Base-by-base conservation (phyloP, 2,888 invertebrate species). In the Pedicia rivosa region DNA sequence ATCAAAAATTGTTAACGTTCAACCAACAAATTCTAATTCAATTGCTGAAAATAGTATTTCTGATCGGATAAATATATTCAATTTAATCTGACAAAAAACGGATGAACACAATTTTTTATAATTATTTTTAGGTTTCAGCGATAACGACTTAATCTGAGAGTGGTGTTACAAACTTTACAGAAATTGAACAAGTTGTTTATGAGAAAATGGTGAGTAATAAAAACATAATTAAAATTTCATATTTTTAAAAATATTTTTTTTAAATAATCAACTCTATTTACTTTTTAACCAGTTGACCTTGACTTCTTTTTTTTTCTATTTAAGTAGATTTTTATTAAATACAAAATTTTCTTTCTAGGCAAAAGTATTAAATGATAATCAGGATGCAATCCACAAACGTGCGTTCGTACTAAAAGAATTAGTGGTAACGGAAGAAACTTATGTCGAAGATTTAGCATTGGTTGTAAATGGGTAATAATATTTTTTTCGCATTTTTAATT, bases 141-240 rank as follows among this genome's bases (percentile, higher is more conserved):
- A 52, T 65, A 2, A 63, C 70, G 15, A 52, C 67, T 39, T 86
- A 87, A 63, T 74, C 77, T 54, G 68, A 81, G 65, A 84, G 86
- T 58, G 78, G 78, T 63, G 78, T 80, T 51, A 71, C 74, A 36
- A 87, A 87, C 67, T 72, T 92, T 57, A 88, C 87, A 46, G 91
- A 92, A 70, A 88, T 94, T 51, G 91, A 92, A 64, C 88, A 88
- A 66, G 87, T 92, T 62, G 90, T 92, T 57, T 88, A 90, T 70
- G 83, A 87, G 62, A 74, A 82, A 73, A 87, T 88, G 78, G 88
- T 87, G 74, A 75, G 31, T 31, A 31, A 31, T 20, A 7, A 5
- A 19, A 36, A 8, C 12, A 29, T 20, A 33, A 33, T 6, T 37
- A 14, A 13, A 19, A n/a, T 2, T 33, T 7, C 29, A 35, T 3